These are phyloP conservation scores for Penaeus chinensis DNA, from an alignment of 1,140 invertebrate species.

Conservation along the genomic window DNA sequence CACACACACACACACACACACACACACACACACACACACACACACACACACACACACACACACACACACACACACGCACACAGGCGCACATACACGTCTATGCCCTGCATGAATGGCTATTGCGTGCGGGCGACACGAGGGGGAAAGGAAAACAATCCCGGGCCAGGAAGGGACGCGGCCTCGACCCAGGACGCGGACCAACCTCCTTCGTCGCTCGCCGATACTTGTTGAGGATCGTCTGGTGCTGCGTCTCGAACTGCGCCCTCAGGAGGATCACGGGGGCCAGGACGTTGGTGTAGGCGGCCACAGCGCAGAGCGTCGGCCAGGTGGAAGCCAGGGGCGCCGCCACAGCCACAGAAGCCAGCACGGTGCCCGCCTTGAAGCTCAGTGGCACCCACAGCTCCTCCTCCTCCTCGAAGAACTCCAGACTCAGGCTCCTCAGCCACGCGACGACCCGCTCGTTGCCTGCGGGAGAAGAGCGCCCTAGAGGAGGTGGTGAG, in stretches of 20 bases:
- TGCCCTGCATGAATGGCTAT: too few relatives aligned
- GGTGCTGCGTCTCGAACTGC: background rate
- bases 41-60: too few relatives aligned
- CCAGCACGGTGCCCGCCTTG: slow-evolving; percentile 10
- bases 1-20: too few relatives aligned
- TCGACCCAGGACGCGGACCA: too few relatives aligned
- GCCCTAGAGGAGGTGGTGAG: too few relatives aligned
- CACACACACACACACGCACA: too few relatives aligned
- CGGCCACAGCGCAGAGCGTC: slow-evolving; percentile 11
- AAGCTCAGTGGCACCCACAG: slow-evolving; percentile 64
- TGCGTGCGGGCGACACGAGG: too few relatives aligned
- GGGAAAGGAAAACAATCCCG: too few relatives aligned
- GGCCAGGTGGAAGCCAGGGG: background rate
- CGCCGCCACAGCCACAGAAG: slow-evolving; percentile 14
- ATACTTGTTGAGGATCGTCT: background rate
- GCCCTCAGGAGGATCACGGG: background rate
- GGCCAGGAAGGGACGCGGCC: too few relatives aligned
- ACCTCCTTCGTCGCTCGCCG: background rate
- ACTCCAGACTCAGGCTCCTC: slow-evolving; percentile 58
- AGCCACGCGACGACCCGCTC: slow-evolving; percentile 34
- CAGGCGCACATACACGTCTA: too few relatives aligned
- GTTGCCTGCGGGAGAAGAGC: background rate
- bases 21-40: too few relatives aligned
- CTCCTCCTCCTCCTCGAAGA: slow-evolving; percentile 65
- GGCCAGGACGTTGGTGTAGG: slow-evolving; percentile 13